Base-by-base conservation (phyloP, 2,888 invertebrate genomes). In the Diarsia brunnea region DNA sequence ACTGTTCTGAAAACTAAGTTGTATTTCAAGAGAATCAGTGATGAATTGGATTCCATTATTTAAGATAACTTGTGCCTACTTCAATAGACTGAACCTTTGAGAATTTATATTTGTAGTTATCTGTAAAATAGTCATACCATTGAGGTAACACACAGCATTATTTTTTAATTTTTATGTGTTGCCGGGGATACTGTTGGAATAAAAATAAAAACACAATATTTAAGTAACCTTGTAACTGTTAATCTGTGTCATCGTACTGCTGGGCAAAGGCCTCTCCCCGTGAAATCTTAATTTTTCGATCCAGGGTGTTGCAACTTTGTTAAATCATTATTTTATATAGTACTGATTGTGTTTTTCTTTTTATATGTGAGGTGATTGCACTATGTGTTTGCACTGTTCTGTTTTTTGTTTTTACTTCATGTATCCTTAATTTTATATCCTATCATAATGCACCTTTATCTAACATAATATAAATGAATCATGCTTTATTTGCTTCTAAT, bases 101-200 rank as follows among this genome's bases (percentile, higher is more conserved):
- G n/a, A 69, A 69, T 45, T 64, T 10, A 69, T 49, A 12, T 47
- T 47, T 53, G 19, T n/a, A 61, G 21, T 51, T 31, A 47, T n/a
- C 24, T 58, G 47, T 31, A 27, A 49, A 45, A 43, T 55, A 61
- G 7, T 38, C 5, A 14, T 27, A 21, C 19, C 10, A 38, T 63
- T 24, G 47, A 14, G 31, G 11, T 4, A 61, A 72, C 53, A 27
- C 71, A 71, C 53, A 43, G n/a, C 45, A 72, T 19, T 47, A 53
- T 73, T 51, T 58, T 67, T 69, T 70, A 73, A 72, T 27, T 49
- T 63, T 27, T 69, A 72, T 85, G 81, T 84, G 85, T 89, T 79
- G 77, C 86, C 68, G 90, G 90, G 91, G 92, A 89, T 90, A 88
- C 89, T 90, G 91, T 91, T 92, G 90, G 89, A 70, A 85, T 90